Conservation (phyloP, 2,888 invertebrate species). For the Campopleginae sp. region DNA sequence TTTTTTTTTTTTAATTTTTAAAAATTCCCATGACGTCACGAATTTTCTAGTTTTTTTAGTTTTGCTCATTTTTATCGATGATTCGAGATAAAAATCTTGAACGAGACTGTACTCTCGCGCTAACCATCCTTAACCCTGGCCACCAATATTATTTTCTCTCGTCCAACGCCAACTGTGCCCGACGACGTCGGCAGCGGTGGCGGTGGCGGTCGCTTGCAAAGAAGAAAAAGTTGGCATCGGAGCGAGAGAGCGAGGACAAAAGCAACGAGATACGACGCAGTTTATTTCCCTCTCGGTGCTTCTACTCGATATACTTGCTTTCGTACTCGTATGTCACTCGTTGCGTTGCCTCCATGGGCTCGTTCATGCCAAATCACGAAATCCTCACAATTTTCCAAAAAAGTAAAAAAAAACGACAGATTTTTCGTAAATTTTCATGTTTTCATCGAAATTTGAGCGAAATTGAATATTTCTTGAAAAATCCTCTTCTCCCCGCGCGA, state of each 20-base stretch:
- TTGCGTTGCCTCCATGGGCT: constrained; percentile 1
- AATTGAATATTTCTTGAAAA: too few species aligned
- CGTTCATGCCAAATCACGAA: background rate
- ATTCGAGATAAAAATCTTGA: background rate
- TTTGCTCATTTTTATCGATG: background rate
- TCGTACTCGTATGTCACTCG: constrained; percentile 15
- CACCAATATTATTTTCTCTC: constrained; percentile 36
- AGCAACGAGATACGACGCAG: constrained; percentile 50
- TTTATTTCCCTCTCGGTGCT: constrained; percentile 42
- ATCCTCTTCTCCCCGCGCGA: too few species aligned
- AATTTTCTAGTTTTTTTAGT: background rate
- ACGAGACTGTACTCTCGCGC: background rate
- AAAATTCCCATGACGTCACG: background rate
- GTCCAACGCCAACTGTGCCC: constrained; percentile 11
- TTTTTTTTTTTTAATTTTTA: background rate
- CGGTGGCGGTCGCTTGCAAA: background rate
- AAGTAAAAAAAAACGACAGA: background rate
- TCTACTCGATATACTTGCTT: constrained; percentile 15
- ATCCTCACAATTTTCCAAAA: background rate
- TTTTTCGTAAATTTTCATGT: too few species aligned
- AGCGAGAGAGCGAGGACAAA: constrained; percentile 36
- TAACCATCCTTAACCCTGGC: constrained; percentile 30
- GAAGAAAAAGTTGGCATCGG: constrained; percentile 49
- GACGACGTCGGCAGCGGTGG: background rate
- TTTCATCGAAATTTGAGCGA: too few species aligned